Percentiles rank a stretch among this genome's conserved stretches.
Evolutionary conservation across 2,113 vertebrate genomes (phyloP).

Genomic region (Hydropotes inermis): DNA sequence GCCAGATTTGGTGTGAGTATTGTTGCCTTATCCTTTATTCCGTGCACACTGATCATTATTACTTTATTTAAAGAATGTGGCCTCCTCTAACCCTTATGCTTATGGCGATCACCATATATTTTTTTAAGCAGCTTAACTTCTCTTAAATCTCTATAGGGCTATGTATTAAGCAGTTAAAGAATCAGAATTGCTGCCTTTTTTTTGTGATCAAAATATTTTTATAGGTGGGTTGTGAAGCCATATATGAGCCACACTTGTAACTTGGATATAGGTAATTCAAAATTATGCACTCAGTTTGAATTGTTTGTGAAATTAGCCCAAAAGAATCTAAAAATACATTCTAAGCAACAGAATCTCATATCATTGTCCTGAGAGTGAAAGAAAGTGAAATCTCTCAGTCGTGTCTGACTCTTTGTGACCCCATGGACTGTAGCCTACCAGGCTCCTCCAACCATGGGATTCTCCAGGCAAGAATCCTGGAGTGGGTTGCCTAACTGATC

Average conservation of each 20-base stretch:
- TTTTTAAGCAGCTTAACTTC: slow-evolving; percentile 12
- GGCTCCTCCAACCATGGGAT: too few relatives aligned
- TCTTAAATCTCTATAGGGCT: background rate
- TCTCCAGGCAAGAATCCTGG: too few relatives aligned
- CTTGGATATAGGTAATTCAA: slow-evolving; percentile 4
- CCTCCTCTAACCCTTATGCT: background rate
- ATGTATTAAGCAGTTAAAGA: background rate
- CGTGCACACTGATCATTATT: background rate
- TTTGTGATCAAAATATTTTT: slow-evolving; percentile 13
- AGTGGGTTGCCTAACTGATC: background rate
- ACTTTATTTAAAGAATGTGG: background rate
- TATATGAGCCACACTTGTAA: background rate
- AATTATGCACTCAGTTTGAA: slow-evolving; percentile 28
- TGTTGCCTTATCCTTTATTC: slow-evolving; percentile 12
- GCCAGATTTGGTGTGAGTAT: slow-evolving; percentile 7
- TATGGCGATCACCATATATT: background rate
- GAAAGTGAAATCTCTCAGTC: too few relatives aligned
- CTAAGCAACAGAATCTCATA: slow-evolving; percentile 23
- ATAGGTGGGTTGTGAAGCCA: background rate
- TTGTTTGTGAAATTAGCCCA: slow-evolving; percentile 51
- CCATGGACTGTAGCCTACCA: too few relatives aligned
- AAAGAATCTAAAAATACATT: slow-evolving; percentile 40
- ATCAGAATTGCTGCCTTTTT: background rate
- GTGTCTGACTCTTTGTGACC: too few relatives aligned
- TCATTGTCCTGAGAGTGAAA: background rate